phyloP scores from a whole-genome alignment of 1,140 invertebrate species.

The Maconellicoccus hirsutus region DNA sequence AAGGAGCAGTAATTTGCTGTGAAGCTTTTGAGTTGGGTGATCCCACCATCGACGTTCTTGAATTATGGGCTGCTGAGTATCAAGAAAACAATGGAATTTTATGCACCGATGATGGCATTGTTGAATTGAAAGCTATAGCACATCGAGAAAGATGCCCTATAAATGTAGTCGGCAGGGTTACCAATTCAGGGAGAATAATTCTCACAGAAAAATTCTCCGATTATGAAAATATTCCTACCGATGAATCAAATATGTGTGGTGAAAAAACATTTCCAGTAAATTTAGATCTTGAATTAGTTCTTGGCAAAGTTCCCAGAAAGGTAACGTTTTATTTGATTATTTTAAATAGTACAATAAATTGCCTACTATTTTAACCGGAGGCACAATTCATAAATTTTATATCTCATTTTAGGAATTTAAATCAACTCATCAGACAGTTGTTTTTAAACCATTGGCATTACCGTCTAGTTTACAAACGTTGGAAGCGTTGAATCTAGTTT shows the following conservation, averaged over 20 bases:
- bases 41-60: conserved; percentile 81
- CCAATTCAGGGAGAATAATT: conserved; percentile 70
- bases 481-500: conserved; percentile 62
- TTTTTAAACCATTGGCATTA: conserved; percentile 35
- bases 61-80: conserved; percentile 97
- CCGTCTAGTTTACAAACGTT: conserved; percentile 44
- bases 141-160: conserved; percentile 82
- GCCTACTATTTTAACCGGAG: too few species aligned
- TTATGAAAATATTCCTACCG: not conserved
- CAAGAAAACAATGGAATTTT: conserved; percentile 91
- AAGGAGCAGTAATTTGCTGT: conserved; percentile 81
- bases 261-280: conserved; percentile 55
- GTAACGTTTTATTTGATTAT: conserved; percentile 32
- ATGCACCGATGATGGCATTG: conserved; percentile 50
- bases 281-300: conserved; percentile 75
- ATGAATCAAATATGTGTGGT: conserved; percentile 6
- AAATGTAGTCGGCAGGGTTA: conserved; percentile 84
- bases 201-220: conserved; percentile 47
- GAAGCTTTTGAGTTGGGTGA: conserved; percentile 85
- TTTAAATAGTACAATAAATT: too few species aligned
- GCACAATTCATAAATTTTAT: not conserved
- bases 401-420: conserved; percentile 40
- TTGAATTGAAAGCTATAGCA: conserved; percentile 59
- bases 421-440: conserved; percentile 34
- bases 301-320: conserved; percentile 77